Base-by-base conservation (phyloP, 2,888 invertebrate genomes). In the Gryllus longicercus region DNA sequence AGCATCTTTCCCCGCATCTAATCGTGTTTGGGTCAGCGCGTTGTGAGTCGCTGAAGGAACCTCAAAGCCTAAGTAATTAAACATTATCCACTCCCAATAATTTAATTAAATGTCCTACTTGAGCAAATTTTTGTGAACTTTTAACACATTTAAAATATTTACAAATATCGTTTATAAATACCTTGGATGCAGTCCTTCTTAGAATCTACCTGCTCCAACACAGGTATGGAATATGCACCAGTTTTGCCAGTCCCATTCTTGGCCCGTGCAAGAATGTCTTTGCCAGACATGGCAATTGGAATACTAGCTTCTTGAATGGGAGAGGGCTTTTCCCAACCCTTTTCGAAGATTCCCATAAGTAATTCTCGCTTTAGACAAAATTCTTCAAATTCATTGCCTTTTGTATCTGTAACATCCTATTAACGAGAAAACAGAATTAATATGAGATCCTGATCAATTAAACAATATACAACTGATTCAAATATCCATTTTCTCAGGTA, bases 211-310 rank as follows among this genome's bases (percentile, higher is more conserved):
- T 97, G 95, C 91, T 99, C 99, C 87, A 99, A 90, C 84, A 98
- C 95, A 85, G 99, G 99, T 89, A 99, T 99, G 87, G 97, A 96
- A 88, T 99, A 99, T 84, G 99, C 99, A 86, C 99, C 99, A 86
- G 99, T 99, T 91, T 99, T 99, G 86, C 93, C 99, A 84, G 99
- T 99, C 85, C 99, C 99, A 89, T 99, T 99, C 90, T 99, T 99
- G 85, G 99, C 99, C 88, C 99, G 92, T 82, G 99, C 99, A 86
- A 99, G 91, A 85, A 99, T 94, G 90, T 99, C 99, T 89, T 97
- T 95, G 85, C 99, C 99, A 86, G 97, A 95, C 85, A 99, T 91
- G 83, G 99, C 99, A 86, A 99, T 96, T 82, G 99, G 99, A 89
- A 99, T 99, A 87, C 98, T 96, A 85, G 97, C 97, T 91, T 98